Conservation (phyloP, 2,113 vertebrate genomes). For the Zosterops hypoxanthus region DNA sequence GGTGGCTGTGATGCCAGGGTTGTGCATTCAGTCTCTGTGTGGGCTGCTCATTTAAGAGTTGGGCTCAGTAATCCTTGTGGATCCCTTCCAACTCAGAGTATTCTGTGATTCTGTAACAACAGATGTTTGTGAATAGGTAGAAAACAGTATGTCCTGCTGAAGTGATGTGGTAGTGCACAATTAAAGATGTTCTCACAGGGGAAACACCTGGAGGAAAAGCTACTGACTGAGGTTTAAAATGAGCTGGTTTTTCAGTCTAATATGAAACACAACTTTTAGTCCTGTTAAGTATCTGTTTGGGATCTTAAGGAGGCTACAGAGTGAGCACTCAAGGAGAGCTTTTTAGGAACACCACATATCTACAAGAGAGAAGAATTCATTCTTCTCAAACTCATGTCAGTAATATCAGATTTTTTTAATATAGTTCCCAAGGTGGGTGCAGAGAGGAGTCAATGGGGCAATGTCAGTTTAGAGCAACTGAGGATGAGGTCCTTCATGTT, state of each 20-base stretch:
- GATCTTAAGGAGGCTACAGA: background rate
- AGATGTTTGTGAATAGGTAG: background rate
- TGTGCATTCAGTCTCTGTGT: background rate
- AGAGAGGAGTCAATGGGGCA: background rate
- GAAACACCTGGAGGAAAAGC: background rate
- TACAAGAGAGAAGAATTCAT: background rate
- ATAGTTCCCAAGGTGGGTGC: background rate
- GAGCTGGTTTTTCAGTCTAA: background rate
- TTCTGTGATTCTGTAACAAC: background rate
- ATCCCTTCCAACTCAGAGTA: background rate
- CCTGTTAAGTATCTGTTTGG: background rate
- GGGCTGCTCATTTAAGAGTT: background rate
- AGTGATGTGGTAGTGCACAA: background rate
- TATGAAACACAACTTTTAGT: background rate
- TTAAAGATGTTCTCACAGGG: background rate
- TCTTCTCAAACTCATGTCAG: background rate
- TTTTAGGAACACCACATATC: background rate
- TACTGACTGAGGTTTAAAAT: background rate
- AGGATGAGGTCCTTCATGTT: background rate
- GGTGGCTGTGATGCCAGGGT: background rate
- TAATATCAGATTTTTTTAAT: background rate
- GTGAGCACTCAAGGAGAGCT: background rate
- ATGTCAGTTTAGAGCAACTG: background rate
- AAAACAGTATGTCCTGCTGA: background rate
- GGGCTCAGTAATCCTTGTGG: background rate